phyloP scores from a whole-genome alignment of 1,140 invertebrate species.

The Leptinotarsa defecta region DNA sequence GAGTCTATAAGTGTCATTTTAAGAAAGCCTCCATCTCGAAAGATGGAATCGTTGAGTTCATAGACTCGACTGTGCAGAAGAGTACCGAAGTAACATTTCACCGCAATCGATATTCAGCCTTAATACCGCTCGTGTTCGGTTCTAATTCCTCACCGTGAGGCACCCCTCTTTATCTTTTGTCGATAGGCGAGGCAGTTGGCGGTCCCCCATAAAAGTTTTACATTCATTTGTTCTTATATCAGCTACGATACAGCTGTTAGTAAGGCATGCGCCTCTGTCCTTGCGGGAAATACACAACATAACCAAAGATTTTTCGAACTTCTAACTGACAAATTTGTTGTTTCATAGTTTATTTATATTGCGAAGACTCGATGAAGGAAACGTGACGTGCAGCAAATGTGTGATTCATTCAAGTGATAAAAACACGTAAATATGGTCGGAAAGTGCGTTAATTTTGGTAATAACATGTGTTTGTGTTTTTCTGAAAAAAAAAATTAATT shows the following conservation, averaged over 20 bases:
- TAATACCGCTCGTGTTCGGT: background rate
- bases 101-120: background rate
- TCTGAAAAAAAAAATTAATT: too few species aligned
- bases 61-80: background rate
- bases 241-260: slow-evolving; percentile 19
- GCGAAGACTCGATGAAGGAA: background rate
- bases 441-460: too few species aligned
- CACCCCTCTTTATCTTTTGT: slow-evolving; percentile 13
- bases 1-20: slow-evolving; percentile 7
- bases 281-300: background rate
- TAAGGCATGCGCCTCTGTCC: slow-evolving; percentile 1
- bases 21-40: background rate
- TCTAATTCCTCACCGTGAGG: background rate
- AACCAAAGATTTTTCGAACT: slow-evolving; percentile 1
- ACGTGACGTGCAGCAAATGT: background rate
- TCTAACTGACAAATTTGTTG: background rate
- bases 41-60: background rate
- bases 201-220: background rate
- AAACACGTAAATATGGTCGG: too few species aligned
- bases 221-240: slow-evolving; percentile 18
- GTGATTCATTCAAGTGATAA: too few species aligned
- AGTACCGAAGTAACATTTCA: background rate
- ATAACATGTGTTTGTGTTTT: too few species aligned
- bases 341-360: background rate
- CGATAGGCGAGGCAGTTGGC: background rate